Evolutionary conservation across 2,113 vertebrate species (phyloP).

Genomic region (Cromileptes altivelis): DNA sequence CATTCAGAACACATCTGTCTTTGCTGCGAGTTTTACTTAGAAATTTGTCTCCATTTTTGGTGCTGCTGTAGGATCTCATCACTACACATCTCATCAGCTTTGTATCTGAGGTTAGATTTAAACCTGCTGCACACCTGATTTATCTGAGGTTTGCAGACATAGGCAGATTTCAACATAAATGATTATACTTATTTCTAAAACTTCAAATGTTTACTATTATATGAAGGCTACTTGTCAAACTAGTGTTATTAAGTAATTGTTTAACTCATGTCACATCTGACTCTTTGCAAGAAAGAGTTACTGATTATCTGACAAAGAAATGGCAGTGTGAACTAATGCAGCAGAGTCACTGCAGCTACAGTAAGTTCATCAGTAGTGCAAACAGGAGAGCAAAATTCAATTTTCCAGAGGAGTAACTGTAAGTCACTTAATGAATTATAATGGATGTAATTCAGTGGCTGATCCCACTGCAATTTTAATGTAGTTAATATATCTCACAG

Average conservation of each 20-base stretch:
- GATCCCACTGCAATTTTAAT: neutral
- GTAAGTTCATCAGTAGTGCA: neutral
- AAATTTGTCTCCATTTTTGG: neutral
- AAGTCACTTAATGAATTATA: neutral
- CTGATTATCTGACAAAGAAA: neutral
- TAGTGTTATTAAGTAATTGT: too few species aligned
- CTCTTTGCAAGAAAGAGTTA: neutral
- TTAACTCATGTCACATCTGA: too few species aligned
- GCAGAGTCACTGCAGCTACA: neutral
- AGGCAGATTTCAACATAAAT: neutral
- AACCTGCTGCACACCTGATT: neutral
- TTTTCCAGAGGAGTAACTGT: neutral
- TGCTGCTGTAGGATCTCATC: neutral
- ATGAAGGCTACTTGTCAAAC: neutral
- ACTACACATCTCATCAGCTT: neutral
- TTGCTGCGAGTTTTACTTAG: slow-evolving; percentile 4
- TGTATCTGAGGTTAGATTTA: neutral
- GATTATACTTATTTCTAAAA: neutral
- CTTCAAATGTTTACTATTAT: neutral
- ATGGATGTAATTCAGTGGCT: neutral
- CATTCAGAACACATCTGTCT: slow-evolving; percentile 24
- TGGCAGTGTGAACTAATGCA: neutral
- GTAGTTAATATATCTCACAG: neutral
- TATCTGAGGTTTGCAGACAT: neutral
- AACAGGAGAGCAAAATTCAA: too few species aligned